A percentile compares a stretch with the other conserved stretches of the same genome.
These are phyloP conservation scores for Petrolisthes cinctipes DNA, from an alignment of 2,888 invertebrate genomes.

Conservation along the genomic window DNA sequence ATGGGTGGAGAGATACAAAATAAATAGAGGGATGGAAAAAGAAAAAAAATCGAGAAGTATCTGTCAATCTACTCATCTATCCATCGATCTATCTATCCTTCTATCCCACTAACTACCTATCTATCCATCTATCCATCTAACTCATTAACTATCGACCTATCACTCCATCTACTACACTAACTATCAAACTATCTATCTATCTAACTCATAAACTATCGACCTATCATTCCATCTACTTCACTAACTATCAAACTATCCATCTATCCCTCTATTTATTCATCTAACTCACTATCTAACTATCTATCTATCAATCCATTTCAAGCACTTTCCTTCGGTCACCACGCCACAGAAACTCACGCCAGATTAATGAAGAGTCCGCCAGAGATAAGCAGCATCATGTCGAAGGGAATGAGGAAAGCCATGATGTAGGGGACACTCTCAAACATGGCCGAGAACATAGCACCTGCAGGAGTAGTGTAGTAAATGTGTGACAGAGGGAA, in stretches of 20 bases:
- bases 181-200: neutral
- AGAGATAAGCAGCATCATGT: slow-evolving; percentile 87
- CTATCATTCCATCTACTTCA: too few species aligned
- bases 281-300: too few species aligned
- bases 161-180: too few species aligned
- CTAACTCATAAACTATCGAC: too few species aligned
- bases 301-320: neutral
- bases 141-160: too few species aligned
- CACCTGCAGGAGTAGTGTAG: slow-evolving; percentile 74
- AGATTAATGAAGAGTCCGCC: slow-evolving; percentile 87
- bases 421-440: slow-evolving; percentile 84
- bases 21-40: neutral
- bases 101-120: too few species aligned
- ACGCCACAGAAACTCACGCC: slow-evolving; percentile 74
- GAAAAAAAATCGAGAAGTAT: neutral
- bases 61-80: too few species aligned
- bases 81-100: too few species aligned
- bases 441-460: slow-evolving; percentile 87
- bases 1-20: neutral
- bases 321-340: neutral
- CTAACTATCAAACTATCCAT: too few species aligned
- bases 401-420: slow-evolving; percentile 87
- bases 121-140: too few species aligned
- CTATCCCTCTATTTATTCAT: too few species aligned
- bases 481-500: neutral